phyloP scores from a whole-genome alignment of 92 coral and sea anemone species.

The Phenganax marumi region DNA sequence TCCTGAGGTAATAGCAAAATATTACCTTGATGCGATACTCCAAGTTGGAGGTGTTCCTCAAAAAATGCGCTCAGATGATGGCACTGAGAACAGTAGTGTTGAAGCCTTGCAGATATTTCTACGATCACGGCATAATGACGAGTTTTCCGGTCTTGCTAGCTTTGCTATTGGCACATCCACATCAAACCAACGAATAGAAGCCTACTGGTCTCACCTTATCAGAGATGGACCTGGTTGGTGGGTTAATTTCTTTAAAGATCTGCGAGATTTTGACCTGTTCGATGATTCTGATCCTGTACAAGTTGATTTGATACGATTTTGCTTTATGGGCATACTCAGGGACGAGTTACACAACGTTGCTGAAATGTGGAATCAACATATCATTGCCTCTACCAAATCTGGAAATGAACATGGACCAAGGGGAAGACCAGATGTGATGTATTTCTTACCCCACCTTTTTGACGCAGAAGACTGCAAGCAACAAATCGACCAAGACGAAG shows the following conservation, averaged over 20 bases:
- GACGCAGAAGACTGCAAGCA: conserved; percentile 9
- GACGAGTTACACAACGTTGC: conserved; percentile 19
- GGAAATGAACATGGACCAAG: conserved; percentile 12
- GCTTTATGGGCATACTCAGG: conserved; percentile 16
- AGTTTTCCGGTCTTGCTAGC: conserved; percentile 20
- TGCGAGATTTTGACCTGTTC: conserved; percentile 5
- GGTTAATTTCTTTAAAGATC: conserved; percentile 22
- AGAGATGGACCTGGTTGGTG: conserved; percentile 44
- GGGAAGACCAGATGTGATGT: conserved; percentile 13
- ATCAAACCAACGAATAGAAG: conserved; percentile 47
- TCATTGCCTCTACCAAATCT: conserved; percentile 9
- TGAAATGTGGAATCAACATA: conserved; percentile 24
- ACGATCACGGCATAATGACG: conserved; percentile 47
- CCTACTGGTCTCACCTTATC: conserved; percentile 42
- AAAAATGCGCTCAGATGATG: conserved; percentile 33
- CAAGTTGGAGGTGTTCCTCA: conserved; percentile 39
- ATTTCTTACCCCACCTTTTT: conserved; percentile 6
- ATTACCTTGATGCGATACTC: conserved; percentile 36
- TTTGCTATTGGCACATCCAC: conserved; percentile 33
- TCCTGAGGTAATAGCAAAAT: conserved; percentile 39
- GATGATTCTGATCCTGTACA: conserved; percentile 22
- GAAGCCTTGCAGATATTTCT: conserved; percentile 45
- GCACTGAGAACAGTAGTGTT: conserved; percentile 40
- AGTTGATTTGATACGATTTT: conserved; percentile 13
- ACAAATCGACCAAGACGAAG: neutral